Evolutionary conservation across 2,888 invertebrate genomes (phyloP).

Genomic region (Zygaena filipendulae): DNA sequence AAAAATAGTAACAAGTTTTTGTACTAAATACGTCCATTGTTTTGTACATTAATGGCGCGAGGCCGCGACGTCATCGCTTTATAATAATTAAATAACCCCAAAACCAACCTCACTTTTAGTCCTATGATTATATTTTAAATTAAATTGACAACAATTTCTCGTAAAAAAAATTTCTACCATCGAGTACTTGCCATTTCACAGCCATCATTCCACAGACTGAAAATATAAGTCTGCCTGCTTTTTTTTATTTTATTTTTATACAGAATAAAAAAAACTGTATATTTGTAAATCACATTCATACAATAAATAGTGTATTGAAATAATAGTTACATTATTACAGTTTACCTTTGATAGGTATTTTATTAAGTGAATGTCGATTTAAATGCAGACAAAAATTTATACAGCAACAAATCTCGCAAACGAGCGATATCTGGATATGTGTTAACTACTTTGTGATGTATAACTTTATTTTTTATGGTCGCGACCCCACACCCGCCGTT

Average conservation of each 20-base stretch:
- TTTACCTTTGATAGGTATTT: no score
- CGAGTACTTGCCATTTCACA: slow-evolving; percentile 24
- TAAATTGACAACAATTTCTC: slow-evolving; percentile 6
- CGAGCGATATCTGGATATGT: slow-evolving; percentile 18
- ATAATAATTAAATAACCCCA: no score
- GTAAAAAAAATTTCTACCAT: not conserved
- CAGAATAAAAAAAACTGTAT: no score
- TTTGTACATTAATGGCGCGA: slow-evolving; percentile 57
- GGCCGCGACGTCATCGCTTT: slow-evolving; percentile 27
- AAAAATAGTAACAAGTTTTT: slow-evolving; percentile 68
- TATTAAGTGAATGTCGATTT: slow-evolving; percentile 16
- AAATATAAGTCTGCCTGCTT: slow-evolving; percentile 12
- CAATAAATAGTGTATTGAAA: no score
- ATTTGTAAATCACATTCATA: no score
- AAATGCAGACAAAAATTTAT: slow-evolving; percentile 30
- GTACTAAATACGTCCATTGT: slow-evolving; percentile 56
- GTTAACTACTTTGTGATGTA: slow-evolving; percentile 2
- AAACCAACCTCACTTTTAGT: slow-evolving; percentile 14
- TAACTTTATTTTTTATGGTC: slow-evolving; percentile 17
- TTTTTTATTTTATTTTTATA: slow-evolving; percentile 12
- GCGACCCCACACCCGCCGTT: slow-evolving; percentile 18
- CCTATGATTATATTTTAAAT: no score
- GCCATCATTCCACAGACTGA: slow-evolving; percentile 26
- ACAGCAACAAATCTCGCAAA: slow-evolving; percentile 18
- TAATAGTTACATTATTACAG: no score